Base-by-base conservation (phyloP, 2,888 invertebrate species). In the Drosophila gaucha region DNA sequence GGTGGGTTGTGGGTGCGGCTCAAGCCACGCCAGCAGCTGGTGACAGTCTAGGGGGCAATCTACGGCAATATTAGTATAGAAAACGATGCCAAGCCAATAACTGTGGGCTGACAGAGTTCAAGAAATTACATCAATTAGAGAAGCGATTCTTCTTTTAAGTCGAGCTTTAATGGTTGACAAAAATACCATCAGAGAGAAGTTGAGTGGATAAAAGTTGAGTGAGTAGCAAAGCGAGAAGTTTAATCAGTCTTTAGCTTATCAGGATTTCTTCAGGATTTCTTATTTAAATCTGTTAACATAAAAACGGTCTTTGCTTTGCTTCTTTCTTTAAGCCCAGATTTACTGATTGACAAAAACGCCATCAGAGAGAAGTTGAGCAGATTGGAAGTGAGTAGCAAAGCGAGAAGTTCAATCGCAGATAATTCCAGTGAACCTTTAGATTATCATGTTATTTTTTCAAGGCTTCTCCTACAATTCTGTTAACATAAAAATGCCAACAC, bases 1-100 rank as follows among this genome's bases (percentile, higher is more conserved):
- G 94, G 94, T 14, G 94, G 94, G 3, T 89, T 94, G 12, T 93
- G 93, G 93, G 90, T 94, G 38, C 90, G 91, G 64, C 84, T 94
- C n/a, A 90, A 89, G 64, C 90, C 86, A 1, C 82, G 83, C 63
- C 58, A 69, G 28, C 50, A 54, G 20, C 22, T 31, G 8, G 41
- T 38, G 6, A 12, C 54, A 5, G 43, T 36, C 22, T 51, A 72
- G 41, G n/a, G 33, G 18, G n/a, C 50, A 9, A 33, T 16, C 1
- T 22, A 8, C 22, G 9, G 12, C 14, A 18, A 30, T 4, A 10
- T 49, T 66, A 66, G 71, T 52, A 2, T 70, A 50, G 33, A 24
- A 14, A 58, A 9, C 39, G 33, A 20, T 10, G 50, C 31, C 49
- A 65, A 28, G 33, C 41, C 24, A 41, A 9, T 18, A 38, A 26